Evolutionary conservation across 1,140 invertebrate species (phyloP).

Genomic region (Diachasma alloeum): DNA sequence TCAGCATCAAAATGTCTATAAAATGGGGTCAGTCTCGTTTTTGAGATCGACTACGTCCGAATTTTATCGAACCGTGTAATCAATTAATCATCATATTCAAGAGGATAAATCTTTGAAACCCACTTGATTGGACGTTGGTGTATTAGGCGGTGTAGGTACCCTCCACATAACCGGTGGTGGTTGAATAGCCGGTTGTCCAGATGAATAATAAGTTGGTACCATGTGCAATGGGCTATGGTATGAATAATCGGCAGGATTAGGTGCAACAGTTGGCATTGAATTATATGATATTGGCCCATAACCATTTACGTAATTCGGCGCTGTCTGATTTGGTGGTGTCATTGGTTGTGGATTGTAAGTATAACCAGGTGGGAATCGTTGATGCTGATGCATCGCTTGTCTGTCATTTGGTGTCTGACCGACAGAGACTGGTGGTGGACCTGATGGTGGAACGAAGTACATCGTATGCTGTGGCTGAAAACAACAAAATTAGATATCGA

Average conservation of each 20-base stretch:
- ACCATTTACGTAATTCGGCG: conserved; percentile 57
- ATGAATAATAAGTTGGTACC: conserved; percentile 55
- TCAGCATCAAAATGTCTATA: too few species aligned
- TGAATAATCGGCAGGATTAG: conserved; percentile 51
- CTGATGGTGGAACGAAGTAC: conserved; percentile 60
- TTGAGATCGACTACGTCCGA: too few species aligned
- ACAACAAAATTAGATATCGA: conserved; percentile 17
- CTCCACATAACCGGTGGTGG: conserved; percentile 58
- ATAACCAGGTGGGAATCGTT: conserved; percentile 56
- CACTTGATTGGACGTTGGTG: conserved; percentile 60
- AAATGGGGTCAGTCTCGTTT: too few species aligned
- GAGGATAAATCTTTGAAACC: neutral
- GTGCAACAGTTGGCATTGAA: conserved; percentile 52
- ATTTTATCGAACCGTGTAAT: too few species aligned
- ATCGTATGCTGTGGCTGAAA: conserved; percentile 58
- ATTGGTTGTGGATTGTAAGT: conserved; percentile 60
- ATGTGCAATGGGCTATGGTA: conserved; percentile 58
- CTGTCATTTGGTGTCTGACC: conserved; percentile 53
- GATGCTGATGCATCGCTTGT: conserved; percentile 53
- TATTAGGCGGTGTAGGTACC: conserved; percentile 60
- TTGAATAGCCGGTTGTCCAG: conserved; percentile 55
- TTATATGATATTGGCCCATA: conserved; percentile 57
- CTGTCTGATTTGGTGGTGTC: conserved; percentile 56
- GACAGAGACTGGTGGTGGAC: conserved; percentile 47
- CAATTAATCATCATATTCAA: neutral